Conservation (phyloP, 2,113 vertebrate genomes). For the Mystacornis crossleyi region DNA sequence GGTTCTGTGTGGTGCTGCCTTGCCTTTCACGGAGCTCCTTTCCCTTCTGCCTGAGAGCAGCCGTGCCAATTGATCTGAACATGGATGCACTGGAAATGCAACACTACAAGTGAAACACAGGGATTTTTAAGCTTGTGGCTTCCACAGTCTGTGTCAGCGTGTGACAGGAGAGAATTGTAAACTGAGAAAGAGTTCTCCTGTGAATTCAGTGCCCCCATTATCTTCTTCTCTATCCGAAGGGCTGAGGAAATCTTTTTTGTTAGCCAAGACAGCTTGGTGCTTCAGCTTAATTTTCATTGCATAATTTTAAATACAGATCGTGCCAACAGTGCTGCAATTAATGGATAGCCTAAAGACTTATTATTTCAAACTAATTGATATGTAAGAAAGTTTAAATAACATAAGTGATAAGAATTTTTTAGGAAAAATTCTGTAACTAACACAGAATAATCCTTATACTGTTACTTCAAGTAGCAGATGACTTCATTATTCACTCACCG, state of each 20-base stretch:
- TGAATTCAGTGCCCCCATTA: conserved; percentile 65
- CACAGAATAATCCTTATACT: conserved; percentile 44
- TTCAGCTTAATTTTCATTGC: conserved; percentile 76
- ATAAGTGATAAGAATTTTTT: conserved; percentile 48
- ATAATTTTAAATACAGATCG: conserved; percentile 81
- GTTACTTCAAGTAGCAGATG: conserved; percentile 9
- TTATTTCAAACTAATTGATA: conserved; percentile 83
- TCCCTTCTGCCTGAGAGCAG: conserved; percentile 10
- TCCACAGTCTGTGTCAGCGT: background rate
- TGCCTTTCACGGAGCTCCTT: conserved; percentile 12
- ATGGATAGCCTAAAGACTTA: conserved; percentile 84
- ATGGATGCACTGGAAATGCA: conserved; percentile 42
- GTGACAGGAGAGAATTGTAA: conserved; percentile 5
- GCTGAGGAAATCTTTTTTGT: conserved; percentile 63
- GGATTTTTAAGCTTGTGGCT: background rate
- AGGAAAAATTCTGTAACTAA: conserved; percentile 64
- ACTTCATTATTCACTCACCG: background rate
- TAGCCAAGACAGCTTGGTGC: conserved; percentile 73
- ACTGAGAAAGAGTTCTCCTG: conserved; percentile 48
- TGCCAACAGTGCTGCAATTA: conserved; percentile 81
- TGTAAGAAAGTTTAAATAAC: conserved; percentile 81
- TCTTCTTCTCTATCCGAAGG: conserved; percentile 60
- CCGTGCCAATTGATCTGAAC: background rate
- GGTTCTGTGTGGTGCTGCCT: background rate
- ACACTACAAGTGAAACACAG: background rate